Evolutionary conservation across 2,888 invertebrate genomes (phyloP), one percentile per base, ranked within the genome.

Genomic region (Drosophila yooni): DNA sequence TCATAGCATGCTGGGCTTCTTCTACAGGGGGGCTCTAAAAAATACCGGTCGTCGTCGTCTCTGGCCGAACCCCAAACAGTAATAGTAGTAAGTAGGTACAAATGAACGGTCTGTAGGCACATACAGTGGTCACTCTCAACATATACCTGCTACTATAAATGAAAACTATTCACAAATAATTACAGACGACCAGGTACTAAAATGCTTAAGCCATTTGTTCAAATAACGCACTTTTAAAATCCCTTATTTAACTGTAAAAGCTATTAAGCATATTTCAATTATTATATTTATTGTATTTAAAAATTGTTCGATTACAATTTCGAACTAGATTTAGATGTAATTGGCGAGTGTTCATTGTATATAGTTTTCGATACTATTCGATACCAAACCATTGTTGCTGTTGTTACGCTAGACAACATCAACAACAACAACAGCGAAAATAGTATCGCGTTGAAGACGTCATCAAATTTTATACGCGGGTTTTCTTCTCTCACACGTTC

Each of bases 381-480:
- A 60, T 73, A 67, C 38, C 58, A 70, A 67, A 76, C 38, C 54
- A 72, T 70, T 83, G 76, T 66, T 73, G 40, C 33, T 80, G 54
- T 40, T 79, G 57, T 54, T 84, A 18, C 53, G 59, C 60, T 62
- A 77, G 54, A 73, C 62, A 38, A n/a, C 13, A 51, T 7, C 18
- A 25, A 33, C 21, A 59, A 34, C 21, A 58, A 34, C 48, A 75
- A 69, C 31, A 63, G 43, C 33, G 52, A 36, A 46, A 74, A 40
- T 53, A 53, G 53, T 70, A 74, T 79, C 65, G 81, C 69, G 75
- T 61, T 88, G 88, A 80, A 88, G 86, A 89, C 90, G 85, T 85
- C 90, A 89, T 89, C 85, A 88, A 80, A 78, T 68, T 75, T 80
- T 59, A 74, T 74, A 78, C 90, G 90, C 90, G 90, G 86, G 88